phyloP scores from a whole-genome alignment of 2,113 vertebrate species.

The Petrocephalus microphthalmus region DNA sequence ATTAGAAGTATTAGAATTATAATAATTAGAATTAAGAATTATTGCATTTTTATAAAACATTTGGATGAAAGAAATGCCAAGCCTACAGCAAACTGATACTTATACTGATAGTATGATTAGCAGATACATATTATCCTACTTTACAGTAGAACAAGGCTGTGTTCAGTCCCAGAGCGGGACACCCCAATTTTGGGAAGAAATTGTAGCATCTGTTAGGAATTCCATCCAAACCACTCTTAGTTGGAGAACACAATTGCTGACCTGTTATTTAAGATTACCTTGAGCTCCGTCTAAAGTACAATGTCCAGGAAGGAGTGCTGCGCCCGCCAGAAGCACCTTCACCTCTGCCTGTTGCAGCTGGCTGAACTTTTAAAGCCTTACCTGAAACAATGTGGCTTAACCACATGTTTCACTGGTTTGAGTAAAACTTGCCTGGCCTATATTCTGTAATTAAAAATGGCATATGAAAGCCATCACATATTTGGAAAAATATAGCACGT shows the following conservation, averaged over 20 bases:
- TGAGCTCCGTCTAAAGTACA: background rate
- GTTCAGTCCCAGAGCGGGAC: background rate
- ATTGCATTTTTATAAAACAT: background rate
- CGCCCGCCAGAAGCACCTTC: background rate
- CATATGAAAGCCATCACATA: background rate
- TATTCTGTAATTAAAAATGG: background rate
- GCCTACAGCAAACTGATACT: too few relatives aligned
- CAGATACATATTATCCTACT: background rate
- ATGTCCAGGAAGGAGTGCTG: background rate
- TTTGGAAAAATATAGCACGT: background rate
- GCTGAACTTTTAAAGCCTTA: background rate
- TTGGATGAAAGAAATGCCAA: background rate
- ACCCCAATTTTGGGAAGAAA: background rate
- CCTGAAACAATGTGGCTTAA: background rate
- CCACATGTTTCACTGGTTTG: background rate
- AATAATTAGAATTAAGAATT: too few relatives aligned
- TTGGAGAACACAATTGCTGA: background rate
- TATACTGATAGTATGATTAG: background rate
- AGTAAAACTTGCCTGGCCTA: background rate
- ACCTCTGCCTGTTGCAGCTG: background rate
- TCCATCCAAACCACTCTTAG: background rate
- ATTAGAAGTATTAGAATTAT: too few relatives aligned
- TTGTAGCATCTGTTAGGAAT: background rate
- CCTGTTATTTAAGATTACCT: background rate
- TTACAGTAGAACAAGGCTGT: background rate